A percentile compares a stretch with the other conserved stretches of the same genome.
These are phyloP conservation scores for Centropus unirufus DNA, from an alignment of 2,113 vertebrate genomes.

Conservation along the genomic window DNA sequence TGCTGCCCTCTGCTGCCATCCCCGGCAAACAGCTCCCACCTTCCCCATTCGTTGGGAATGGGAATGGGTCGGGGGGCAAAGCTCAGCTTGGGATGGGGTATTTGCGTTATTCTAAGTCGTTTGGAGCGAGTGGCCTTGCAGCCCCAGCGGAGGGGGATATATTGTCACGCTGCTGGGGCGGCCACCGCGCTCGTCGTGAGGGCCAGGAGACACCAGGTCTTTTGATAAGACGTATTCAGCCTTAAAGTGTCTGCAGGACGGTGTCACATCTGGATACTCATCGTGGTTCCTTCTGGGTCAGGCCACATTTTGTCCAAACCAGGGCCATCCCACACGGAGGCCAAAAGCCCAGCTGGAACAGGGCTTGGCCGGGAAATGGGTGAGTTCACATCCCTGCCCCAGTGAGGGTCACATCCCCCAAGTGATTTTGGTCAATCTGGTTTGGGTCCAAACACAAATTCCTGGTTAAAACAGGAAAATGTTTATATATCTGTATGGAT, in stretches of 20 bases:
- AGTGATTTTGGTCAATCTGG: neutral
- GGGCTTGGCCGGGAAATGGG: neutral
- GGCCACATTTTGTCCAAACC: neutral
- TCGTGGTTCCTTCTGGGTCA: neutral
- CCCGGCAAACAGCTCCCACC: neutral
- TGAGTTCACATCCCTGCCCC: neutral
- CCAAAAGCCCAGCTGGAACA: neutral
- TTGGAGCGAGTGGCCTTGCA: rapidly evolving
- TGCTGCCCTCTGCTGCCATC: constrained; percentile 67
- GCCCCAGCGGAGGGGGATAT: neutral
- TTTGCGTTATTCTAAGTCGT: rapidly evolving
- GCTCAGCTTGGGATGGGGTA: rapidly evolving
- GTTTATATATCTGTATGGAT: neutral
- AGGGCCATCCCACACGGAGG: rapidly evolving
- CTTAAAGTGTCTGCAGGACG: neutral
- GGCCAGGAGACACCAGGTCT: neutral
- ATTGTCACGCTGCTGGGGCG: rapidly evolving
- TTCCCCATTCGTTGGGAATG: rapidly evolving
- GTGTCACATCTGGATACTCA: neutral
- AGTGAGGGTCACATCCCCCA: neutral
- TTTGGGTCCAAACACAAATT: neutral
- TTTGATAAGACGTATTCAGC: neutral
- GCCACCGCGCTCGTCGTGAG: rapidly evolving
- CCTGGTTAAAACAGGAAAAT: neutral
- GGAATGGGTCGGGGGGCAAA: neutral